Evolutionary conservation across 2,113 vertebrate species (phyloP).

Genomic region (Ploceus nigricollis): DNA sequence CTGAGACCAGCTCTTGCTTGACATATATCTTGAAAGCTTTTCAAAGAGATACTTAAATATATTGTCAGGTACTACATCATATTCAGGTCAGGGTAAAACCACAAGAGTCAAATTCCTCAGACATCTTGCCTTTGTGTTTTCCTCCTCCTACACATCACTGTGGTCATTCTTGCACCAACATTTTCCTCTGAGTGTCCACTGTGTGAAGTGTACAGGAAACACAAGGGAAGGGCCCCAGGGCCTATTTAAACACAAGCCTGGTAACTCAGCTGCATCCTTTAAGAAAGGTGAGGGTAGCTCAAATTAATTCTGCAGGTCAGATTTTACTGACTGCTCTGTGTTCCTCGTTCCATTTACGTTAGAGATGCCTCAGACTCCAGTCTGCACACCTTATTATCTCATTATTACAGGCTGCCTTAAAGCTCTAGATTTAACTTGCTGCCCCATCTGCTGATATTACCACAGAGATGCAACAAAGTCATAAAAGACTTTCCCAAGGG

Average conservation of each 20-base stretch:
- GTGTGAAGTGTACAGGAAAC: not conserved
- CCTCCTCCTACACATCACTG: not conserved
- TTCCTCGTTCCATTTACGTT: not conserved
- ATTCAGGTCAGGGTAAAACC: not conserved
- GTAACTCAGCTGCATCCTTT: not conserved
- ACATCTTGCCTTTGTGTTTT: not conserved
- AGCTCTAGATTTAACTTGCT: not conserved
- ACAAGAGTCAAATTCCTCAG: not conserved
- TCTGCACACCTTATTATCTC: not conserved
- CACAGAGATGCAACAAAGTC: not conserved
- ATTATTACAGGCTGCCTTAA: not conserved
- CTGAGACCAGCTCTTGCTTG: not conserved
- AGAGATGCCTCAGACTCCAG: not conserved
- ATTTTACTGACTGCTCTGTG: not conserved
- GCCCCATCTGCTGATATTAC: not conserved
- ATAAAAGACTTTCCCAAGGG: not conserved
- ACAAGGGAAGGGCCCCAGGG: not conserved
- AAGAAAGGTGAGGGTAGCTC: not conserved
- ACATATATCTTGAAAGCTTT: not conserved
- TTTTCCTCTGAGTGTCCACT: not conserved
- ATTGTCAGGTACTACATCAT: not conserved
- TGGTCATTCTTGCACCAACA: not conserved
- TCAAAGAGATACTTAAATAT: not conserved
- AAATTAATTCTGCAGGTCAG: not conserved
- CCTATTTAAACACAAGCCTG: not conserved